Conservation (phyloP, 2,797 vertebrate species). For the Spondyliosoma cantharus region DNA sequence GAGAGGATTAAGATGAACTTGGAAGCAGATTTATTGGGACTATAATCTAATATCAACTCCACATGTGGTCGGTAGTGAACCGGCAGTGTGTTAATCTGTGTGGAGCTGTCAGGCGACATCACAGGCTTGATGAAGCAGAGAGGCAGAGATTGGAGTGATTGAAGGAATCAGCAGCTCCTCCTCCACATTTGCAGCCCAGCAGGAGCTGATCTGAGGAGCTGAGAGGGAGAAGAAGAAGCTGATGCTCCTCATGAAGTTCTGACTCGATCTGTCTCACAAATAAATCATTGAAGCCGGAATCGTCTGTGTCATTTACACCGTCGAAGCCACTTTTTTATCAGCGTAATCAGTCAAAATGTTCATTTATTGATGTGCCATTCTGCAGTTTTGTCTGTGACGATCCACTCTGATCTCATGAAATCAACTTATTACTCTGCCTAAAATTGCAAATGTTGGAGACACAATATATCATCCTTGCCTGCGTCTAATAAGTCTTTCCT, state of each 20-base stretch:
- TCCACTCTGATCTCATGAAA: too few relatives aligned
- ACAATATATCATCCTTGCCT: too few relatives aligned
- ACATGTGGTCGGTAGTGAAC: neutral
- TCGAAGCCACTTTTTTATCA: too few relatives aligned
- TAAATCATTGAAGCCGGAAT: neutral
- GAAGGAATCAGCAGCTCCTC: slow-evolving; percentile 64
- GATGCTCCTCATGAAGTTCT: neutral
- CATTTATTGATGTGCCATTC: too few relatives aligned
- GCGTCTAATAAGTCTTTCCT: too few relatives aligned
- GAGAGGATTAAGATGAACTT: neutral
- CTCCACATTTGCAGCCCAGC: slow-evolving; percentile 73
- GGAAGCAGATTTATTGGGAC: neutral
- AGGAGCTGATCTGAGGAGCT: slow-evolving; percentile 58
- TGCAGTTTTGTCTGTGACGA: too few relatives aligned
- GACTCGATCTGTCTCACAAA: neutral
- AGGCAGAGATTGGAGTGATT: slow-evolving; percentile 29
- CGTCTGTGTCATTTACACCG: too few relatives aligned
- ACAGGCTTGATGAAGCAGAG: slow-evolving; percentile 60
- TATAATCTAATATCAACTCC: neutral
- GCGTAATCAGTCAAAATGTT: too few relatives aligned
- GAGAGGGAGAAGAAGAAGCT: slow-evolving; percentile 9
- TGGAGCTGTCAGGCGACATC: slow-evolving; percentile 45
- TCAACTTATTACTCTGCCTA: too few relatives aligned
- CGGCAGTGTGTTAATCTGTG: slow-evolving; percentile 32
- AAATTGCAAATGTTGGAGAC: too few relatives aligned